phyloP scores from a whole-genome alignment of 2,797 vertebrate genomes.

The Sebastes cheni region DNA sequence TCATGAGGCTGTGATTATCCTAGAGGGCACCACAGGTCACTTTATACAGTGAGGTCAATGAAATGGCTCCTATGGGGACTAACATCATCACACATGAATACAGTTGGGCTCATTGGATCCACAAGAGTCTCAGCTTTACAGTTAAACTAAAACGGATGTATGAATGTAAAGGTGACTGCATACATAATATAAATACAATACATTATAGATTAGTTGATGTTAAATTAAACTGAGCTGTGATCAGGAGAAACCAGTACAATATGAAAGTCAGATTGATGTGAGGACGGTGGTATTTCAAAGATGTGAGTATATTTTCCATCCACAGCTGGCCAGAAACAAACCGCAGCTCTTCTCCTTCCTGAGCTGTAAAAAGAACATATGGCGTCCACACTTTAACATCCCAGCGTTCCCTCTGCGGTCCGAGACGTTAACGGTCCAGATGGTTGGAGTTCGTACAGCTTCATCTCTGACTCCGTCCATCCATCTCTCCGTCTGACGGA shows the following conservation, averaged over 20 bases:
- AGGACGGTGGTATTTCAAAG: not conserved
- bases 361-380: not conserved
- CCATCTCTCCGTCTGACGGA: constrained; percentile 35
- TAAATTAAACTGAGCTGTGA: not conserved
- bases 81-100: no score
- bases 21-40: no score
- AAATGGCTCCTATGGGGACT: no score
- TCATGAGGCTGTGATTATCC: no score
- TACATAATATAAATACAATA: no score
- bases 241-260: not conserved
- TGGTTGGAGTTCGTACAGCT: constrained; percentile 17
- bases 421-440: constrained; percentile 29
- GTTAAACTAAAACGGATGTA: no score
- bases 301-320: not conserved
- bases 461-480: constrained; percentile 39
- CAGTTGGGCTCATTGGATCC: no score
- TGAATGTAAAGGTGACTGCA: no score
- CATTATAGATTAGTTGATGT: no score
- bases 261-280: not conserved
- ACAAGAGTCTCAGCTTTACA: no score
- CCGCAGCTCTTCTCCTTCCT: not conserved
- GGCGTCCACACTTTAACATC: not conserved
- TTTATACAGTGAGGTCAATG: no score
- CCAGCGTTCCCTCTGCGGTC: not conserved
- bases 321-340: constrained; percentile 1